phyloP scores from a whole-genome alignment of 2,888 invertebrate genomes.

The Eupithecia centaureata region DNA sequence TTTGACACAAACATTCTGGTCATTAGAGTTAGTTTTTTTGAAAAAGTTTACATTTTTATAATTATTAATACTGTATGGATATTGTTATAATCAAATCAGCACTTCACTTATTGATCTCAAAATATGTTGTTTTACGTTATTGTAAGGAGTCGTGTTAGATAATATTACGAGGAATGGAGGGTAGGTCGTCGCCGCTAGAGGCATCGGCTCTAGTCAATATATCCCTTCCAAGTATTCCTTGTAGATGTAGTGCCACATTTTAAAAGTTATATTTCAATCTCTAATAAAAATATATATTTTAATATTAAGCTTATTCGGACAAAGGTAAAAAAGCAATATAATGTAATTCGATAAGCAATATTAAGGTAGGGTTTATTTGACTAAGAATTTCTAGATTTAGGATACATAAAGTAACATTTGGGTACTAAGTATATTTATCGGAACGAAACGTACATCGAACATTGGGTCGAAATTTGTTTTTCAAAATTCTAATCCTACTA shows the following conservation, averaged over 20 bases:
- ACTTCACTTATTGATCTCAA: constrained; percentile 21
- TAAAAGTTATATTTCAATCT: constrained; percentile 40
- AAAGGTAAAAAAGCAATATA: constrained; percentile 79
- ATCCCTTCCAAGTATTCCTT: constrained; percentile 62
- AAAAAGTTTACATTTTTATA: constrained; percentile 22
- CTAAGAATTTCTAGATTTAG: constrained; percentile 72
- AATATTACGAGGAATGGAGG: constrained; percentile 4
- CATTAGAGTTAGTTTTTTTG: constrained; percentile 26
- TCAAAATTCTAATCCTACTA: constrained; percentile 33
- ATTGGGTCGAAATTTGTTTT: constrained; percentile 51
- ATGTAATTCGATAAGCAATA: constrained; percentile 80
- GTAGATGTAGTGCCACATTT: constrained; percentile 74
- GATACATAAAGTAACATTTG: constrained; percentile 71
- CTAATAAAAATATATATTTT: constrained; percentile 55
- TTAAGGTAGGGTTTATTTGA: constrained; percentile 66
- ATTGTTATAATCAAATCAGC: constrained; percentile 21
- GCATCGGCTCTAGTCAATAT: constrained; percentile 60
- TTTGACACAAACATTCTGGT: constrained; percentile 23
- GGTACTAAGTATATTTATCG: constrained; percentile 60
- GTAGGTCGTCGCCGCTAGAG: constrained; percentile 48
- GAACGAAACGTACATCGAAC: constrained; percentile 77
- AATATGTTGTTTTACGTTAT: constrained; percentile 7
- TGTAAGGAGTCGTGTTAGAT: neutral
- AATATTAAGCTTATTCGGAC: constrained; percentile 59
- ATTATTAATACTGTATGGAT: constrained; percentile 12